A percentile compares a stretch with the other conserved stretches of the same genome.
phyloP scores from a whole-genome alignment of 2,888 invertebrate genomes.

The Spodoptera littoralis region DNA sequence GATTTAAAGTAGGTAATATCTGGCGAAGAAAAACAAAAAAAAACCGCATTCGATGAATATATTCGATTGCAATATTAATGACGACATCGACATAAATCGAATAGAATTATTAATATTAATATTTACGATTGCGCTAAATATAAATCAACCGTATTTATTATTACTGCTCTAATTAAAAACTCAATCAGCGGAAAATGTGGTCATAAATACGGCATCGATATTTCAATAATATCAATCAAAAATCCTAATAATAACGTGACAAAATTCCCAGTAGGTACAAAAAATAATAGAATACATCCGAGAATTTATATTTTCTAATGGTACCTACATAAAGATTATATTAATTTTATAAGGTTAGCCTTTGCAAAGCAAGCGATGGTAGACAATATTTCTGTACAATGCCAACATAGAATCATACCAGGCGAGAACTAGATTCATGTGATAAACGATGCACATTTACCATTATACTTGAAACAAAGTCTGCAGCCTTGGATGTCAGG shows the following conservation, averaged over 20 bases:
- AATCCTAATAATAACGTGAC: constrained; percentile 4
- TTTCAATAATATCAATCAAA: not conserved
- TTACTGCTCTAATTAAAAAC: not conserved
- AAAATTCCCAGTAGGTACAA: constrained; percentile 4
- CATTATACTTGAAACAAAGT: constrained; percentile 43
- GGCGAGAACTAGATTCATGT: constrained; percentile 73
- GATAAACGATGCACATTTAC: constrained; percentile 71
- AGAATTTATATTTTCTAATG: not conserved
- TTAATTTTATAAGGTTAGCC: constrained; percentile 44
- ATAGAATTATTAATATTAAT: not conserved
- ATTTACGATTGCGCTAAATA: constrained; percentile 3
- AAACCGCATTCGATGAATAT: not conserved
- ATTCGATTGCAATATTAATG: constrained; percentile 10
- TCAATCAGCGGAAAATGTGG: constrained; percentile 11
- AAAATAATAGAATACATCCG: not conserved
- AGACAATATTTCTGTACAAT: constrained; percentile 65
- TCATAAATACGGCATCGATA: constrained; percentile 11
- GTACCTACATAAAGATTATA: too few relatives aligned
- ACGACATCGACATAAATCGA: constrained; percentile 9
- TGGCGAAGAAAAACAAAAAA: too few relatives aligned
- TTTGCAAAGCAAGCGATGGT: constrained; percentile 74
- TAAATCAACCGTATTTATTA: not conserved
- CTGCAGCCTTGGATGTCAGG: constrained; percentile 43
- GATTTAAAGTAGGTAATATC: too few relatives aligned
- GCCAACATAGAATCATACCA: constrained; percentile 80